Conservation (phyloP, 2,797 vertebrate species). For the Gallinago solitaria region DNA sequence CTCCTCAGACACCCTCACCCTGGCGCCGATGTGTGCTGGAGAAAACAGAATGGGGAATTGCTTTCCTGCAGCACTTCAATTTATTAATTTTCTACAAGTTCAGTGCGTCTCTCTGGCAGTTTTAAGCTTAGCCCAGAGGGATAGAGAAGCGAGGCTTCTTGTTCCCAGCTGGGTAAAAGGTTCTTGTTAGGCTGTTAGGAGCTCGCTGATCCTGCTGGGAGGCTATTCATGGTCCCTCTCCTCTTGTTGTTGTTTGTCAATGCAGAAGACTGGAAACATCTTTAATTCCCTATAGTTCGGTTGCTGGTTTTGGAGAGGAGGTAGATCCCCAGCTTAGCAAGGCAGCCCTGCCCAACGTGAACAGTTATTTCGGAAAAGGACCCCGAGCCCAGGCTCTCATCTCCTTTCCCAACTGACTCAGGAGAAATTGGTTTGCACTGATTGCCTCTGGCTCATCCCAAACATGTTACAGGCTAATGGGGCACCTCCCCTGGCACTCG, state of each 20-base stretch:
- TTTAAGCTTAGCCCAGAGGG: neutral
- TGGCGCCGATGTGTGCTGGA: too few species aligned
- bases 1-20: neutral
- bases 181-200: neutral
- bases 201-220: neutral
- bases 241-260: conserved; percentile 16
- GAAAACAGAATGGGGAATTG: neutral
- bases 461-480: neutral
- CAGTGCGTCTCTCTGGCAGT: fast-evolving
- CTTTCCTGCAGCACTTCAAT: neutral
- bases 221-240: neutral
- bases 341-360: neutral
- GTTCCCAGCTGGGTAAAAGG: neutral
- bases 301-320: neutral
- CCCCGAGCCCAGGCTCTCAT: fast-evolving
- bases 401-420: fast-evolving
- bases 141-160: fast-evolving
- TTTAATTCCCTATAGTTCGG: conserved; percentile 50
- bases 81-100: neutral
- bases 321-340: neutral
- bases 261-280: conserved; percentile 43
- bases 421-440: neutral
- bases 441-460: neutral
- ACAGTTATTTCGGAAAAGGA: neutral
- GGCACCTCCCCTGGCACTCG: neutral